Conservation (phyloP, 2,888 invertebrate genomes). For the Aphodius granarius region DNA sequence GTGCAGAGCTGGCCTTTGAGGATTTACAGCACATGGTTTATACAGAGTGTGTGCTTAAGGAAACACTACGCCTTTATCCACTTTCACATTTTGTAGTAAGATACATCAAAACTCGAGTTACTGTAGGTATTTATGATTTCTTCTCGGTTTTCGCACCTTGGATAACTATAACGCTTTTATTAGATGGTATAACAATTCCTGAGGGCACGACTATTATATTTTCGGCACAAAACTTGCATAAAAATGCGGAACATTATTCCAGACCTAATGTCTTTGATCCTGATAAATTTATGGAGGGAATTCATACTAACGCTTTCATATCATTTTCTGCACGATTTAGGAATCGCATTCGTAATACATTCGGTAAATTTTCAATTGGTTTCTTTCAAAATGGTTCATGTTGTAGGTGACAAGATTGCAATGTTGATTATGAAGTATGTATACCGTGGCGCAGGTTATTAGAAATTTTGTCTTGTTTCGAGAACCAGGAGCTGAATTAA, state of each 20-base stretch:
- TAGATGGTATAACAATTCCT: background rate
- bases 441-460: background rate
- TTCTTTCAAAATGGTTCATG: background rate
- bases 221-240: background rate
- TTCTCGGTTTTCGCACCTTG: too few relatives aligned
- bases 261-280: background rate
- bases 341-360: background rate
- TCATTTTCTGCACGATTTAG: background rate
- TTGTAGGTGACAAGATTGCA: background rate
- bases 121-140: background rate
- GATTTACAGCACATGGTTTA: conserved; percentile 29
- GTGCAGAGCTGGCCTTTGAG: conserved; percentile 11
- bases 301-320: background rate
- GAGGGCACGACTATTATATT: background rate
- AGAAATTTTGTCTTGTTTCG: background rate
- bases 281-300: background rate
- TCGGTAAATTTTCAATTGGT: background rate
- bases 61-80: conserved; percentile 29
- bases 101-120: background rate
- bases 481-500: background rate
- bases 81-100: conserved; percentile 27
- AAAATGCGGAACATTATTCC: background rate
- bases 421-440: background rate
- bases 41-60: conserved; percentile 32
- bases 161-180: background rate